These are phyloP conservation scores for Takifugu flavidus DNA, from an alignment of 2,113 vertebrate genomes.

Conservation along the genomic window DNA sequence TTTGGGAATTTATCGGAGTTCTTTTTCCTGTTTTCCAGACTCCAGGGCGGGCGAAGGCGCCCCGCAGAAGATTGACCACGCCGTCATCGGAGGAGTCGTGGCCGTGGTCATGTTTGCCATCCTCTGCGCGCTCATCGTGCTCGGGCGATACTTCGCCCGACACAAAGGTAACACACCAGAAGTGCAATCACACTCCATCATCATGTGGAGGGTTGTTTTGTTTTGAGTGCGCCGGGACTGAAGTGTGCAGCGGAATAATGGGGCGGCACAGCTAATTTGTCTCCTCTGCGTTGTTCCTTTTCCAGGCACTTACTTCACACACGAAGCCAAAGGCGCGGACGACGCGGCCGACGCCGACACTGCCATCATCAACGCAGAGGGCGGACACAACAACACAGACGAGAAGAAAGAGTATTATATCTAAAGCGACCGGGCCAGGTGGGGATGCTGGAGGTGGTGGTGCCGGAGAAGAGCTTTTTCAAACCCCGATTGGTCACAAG, in stretches of 20 bases:
- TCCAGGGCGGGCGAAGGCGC: constrained; percentile 90
- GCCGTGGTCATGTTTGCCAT: constrained; percentile 98
- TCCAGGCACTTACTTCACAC: constrained; percentile 97
- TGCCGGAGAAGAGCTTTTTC: constrained; percentile 49
- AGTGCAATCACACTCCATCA: constrained; percentile 51
- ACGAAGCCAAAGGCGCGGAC: constrained; percentile 99
- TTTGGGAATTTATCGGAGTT: too few relatives aligned
- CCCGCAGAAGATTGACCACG: constrained; percentile 92
- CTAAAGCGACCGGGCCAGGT: constrained; percentile 78
- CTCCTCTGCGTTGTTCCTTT: constrained; percentile 44
- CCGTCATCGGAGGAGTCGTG: constrained; percentile 96
- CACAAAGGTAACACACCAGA: constrained; percentile 90
- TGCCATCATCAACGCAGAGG: constrained; percentile 98
- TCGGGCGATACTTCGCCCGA: constrained; percentile 98
- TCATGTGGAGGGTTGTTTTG: constrained; percentile 44
- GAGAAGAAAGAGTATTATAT: constrained; percentile 99
- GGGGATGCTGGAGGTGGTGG: constrained; percentile 43
- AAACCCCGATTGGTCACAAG: constrained; percentile 47
- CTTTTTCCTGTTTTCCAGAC: constrained; percentile 74
- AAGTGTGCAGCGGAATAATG: constrained; percentile 10
- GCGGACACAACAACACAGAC: constrained; percentile 96
- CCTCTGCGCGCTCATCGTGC: constrained; percentile 96
- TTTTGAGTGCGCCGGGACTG: constrained; percentile 18
- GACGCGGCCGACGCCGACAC: constrained; percentile 97
- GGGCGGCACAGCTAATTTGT: constrained; percentile 20